Conservation (phyloP, 1,140 invertebrate species). For the Nasonia longicornis region DNA sequence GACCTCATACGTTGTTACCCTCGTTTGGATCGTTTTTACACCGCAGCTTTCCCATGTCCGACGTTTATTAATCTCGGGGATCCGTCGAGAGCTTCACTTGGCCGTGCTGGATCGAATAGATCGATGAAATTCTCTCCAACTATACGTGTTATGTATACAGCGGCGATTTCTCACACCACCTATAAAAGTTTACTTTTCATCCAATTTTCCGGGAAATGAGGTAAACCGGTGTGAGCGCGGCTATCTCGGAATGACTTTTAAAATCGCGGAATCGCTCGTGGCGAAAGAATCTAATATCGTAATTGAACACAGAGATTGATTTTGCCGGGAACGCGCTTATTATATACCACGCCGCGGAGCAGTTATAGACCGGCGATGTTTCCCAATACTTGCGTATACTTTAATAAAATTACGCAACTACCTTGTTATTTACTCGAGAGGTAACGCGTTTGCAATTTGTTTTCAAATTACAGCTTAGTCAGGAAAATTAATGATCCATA, state of each 20-base stretch:
- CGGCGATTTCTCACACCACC: background rate
- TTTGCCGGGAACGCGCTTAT: constrained; percentile 17
- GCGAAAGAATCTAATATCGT: constrained; percentile 16
- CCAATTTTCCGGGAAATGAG: background rate
- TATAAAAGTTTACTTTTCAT: background rate
- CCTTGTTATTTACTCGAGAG: background rate
- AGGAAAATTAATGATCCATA: too few species aligned
- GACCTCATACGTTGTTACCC: background rate
- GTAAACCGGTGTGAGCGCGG: background rate
- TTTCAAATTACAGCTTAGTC: too few species aligned
- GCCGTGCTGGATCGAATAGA: background rate
- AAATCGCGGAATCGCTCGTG: constrained; percentile 3
- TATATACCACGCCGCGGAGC: background rate
- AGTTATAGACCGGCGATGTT: background rate
- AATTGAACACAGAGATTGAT: constrained; percentile 34
- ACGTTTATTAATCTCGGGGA: too few species aligned
- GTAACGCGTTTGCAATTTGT: background rate
- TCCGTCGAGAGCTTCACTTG: too few species aligned
- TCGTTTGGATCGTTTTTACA: background rate
- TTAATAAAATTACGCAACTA: constrained; percentile 27
- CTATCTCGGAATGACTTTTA: background rate
- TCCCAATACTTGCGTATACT: background rate
- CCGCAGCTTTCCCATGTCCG: background rate
- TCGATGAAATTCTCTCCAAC: background rate
- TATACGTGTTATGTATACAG: background rate